Base-by-base conservation (phyloP, 2,113 vertebrate genomes). In the Oryzias melastigma region DNA sequence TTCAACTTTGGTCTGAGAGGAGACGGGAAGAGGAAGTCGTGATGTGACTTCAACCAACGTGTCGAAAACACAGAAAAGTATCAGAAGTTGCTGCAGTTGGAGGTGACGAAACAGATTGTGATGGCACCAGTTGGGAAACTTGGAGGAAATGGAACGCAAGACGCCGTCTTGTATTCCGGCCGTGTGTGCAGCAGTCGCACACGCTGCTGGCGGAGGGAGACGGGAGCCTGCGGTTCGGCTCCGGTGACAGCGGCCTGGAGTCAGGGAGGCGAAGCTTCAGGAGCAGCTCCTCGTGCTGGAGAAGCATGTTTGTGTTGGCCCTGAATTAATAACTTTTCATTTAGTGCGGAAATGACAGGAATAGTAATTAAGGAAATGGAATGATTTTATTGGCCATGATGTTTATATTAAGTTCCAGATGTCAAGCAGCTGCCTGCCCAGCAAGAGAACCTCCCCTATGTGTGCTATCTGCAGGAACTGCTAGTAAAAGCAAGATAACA, bases 361-460 rank as follows among this genome's bases (percentile, higher is more conserved):
- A 92, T 91, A 90, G 89, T 91, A 90, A 93, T 93, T 92, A 92
- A 92, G 92, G 90, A 93, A 92, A 93, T 85, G 79, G 92, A 92
- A 93, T 84, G 83, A 90, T 84, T 89, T 93, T 92, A 89, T 90
- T 93, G 92, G 90, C 92, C 88, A 89, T 82, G 84, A 85, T 89
- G 86, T 92, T 92, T 90, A 87, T 90, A 91, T 92, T 91, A 92
- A 90, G 88, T 85, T 91, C 91, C 93, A 95, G 93, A 93, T 95
- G 94, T 80, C 80, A 81, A 62, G 87, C 93, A 94, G 94, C 92
- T 94, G 93, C 85, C 69, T 60, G 76, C 77, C 64, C 76, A 82
- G 82, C 79, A 66, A 85, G 83, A 85, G 75, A 60, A 78, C 57
- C 75, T 46, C 65, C 89, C 89, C 79, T 62, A 68, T 25, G 57